Evolutionary conservation across 2,113 vertebrate genomes (phyloP).

Genomic region (Muntiacus reevesi): DNA sequence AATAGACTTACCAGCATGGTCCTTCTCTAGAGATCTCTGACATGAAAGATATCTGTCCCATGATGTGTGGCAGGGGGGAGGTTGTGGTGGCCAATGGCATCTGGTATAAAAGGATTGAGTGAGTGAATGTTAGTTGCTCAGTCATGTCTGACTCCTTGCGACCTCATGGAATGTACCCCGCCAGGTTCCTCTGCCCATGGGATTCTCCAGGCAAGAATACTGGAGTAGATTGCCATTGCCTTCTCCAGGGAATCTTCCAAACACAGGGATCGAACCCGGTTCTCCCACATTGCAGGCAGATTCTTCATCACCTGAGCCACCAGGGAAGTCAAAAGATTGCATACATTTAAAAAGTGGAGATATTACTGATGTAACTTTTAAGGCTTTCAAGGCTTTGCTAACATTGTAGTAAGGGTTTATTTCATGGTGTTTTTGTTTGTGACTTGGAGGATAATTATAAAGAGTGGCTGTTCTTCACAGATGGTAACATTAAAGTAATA

Average conservation of each 20-base stretch:
- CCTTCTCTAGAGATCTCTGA: neutral
- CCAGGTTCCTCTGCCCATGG: neutral
- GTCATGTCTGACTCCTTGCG: neutral
- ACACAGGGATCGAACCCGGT: rapidly evolving
- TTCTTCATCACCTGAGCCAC: neutral
- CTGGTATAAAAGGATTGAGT: neutral
- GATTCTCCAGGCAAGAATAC: neutral
- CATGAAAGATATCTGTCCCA: neutral
- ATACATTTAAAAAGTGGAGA: neutral
- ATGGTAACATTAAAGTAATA: neutral
- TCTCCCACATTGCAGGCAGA: neutral
- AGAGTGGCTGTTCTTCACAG: neutral
- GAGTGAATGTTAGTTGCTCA: neutral
- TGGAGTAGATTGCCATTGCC: neutral
- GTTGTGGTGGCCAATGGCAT: neutral
- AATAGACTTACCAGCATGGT: neutral
- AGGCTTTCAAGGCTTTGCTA: neutral
- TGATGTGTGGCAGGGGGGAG: neutral
- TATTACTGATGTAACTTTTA: neutral
- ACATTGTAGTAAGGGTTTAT: neutral
- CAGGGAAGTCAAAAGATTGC: neutral
- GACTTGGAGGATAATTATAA: neutral
- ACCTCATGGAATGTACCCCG: neutral
- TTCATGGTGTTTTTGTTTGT: neutral
- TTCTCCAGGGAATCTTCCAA: neutral